Evolutionary conservation across 2,888 invertebrate species (phyloP), one percentile per base, ranked within the genome.

Genomic region (Bombylius discolor): DNA sequence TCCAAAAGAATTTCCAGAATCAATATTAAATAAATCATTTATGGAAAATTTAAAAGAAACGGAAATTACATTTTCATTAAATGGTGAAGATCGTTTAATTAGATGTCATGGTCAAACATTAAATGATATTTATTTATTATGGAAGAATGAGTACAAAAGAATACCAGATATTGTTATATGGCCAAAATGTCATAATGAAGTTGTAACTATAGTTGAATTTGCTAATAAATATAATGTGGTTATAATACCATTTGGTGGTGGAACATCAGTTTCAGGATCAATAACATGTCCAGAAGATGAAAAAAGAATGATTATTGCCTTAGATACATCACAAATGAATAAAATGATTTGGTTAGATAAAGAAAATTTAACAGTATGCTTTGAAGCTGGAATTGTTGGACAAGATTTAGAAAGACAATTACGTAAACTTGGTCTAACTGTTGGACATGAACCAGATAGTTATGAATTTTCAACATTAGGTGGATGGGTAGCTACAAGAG

Each of bases 361-460:
- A 59, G 82, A 85, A 58, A 94, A 93, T 73, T 75, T 90, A 60
- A 82, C 88, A 0, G 88, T 83, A 4, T 85, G 88, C 66, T 83
- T 87, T 67, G 89, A 99, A 77, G 80, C 92, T 51, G 97, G 97
- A 8, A 90, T 97, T 62, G 82, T 96, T 42, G 97, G 97, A 0
- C 96, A 96, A 71, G 96, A 97, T 73, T 74, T 98, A 63, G 97
- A 98, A 71, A 78, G 88, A 1, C 85, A 89, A 73, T 77, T 97
- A 66, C 79, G 82, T 13, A 77, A 81, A 13, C 77, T 84, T 36
- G 93, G 92, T 0, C 85, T 82, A 66, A 96, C 95, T 0, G 85
- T 89, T 3, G 99, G 99, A 0, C 96, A 99, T 71, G 98, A 99
- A 70, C 99, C 99, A 0, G 99, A 99, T 70, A 97, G 96, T 4